Evolutionary conservation across 2,888 invertebrate species (phyloP).

Genomic region (Ariolimax columbianus): DNA sequence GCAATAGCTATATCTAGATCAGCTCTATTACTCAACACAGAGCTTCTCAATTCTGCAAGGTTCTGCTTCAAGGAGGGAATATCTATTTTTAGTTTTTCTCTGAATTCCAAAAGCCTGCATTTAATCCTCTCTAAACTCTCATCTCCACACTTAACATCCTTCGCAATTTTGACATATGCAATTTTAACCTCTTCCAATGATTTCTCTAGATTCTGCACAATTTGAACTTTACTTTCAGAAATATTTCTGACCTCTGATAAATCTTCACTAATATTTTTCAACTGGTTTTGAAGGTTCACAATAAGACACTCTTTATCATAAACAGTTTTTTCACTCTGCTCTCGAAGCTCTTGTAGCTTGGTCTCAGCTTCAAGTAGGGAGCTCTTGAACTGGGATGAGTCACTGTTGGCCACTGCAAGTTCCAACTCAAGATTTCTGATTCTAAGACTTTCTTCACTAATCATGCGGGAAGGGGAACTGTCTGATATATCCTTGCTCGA

Average conservation of each 20-base stretch:
- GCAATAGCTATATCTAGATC: conserved; percentile 9
- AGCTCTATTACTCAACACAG: conserved; percentile 20
- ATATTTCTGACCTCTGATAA: background rate
- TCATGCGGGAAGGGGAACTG: background rate
- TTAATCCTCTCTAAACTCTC: conserved; percentile 25
- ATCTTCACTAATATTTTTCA: background rate
- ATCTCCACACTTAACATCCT: conserved; percentile 15
- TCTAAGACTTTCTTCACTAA: background rate
- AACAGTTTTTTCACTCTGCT: conserved; percentile 13
- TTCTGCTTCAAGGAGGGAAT: conserved; percentile 30
- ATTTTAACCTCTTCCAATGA: background rate
- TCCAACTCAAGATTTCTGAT: conserved; percentile 28
- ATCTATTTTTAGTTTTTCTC: conserved; percentile 26
- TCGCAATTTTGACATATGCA: background rate
- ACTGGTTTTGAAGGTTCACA: conserved; percentile 16
- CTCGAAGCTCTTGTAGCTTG: background rate
- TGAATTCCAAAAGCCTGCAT: conserved; percentile 14
- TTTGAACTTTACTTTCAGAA: background rate
- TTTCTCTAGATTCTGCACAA: conserved; percentile 20
- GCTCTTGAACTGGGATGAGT: conserved; percentile 14
- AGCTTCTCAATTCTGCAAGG: conserved; percentile 33
- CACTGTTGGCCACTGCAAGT: conserved; percentile 1
- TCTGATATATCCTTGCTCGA: background rate
- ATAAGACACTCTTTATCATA: conserved; percentile 16
- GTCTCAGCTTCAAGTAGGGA: conserved; percentile 25